Evolutionary conservation across 2,888 invertebrate species (phyloP).

Genomic region (Andrena marginata): DNA sequence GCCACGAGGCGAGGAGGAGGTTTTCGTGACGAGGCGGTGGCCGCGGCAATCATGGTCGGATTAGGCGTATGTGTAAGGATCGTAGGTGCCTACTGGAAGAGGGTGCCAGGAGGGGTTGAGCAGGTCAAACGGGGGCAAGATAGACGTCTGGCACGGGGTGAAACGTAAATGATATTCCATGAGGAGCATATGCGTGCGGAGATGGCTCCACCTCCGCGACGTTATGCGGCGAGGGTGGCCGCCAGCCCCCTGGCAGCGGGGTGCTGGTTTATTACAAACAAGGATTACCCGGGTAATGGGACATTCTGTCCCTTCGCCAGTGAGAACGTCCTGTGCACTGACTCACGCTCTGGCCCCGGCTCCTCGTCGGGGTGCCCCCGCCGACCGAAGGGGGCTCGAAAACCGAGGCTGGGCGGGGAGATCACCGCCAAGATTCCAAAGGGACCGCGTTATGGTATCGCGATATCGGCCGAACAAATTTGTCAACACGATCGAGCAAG

Average conservation of each 20-base stretch:
- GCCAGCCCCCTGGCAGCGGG: slow-evolving; percentile 78
- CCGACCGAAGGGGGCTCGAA: slow-evolving; percentile 32
- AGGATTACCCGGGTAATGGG: slow-evolving; percentile 84
- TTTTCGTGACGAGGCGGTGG: slow-evolving; percentile 69
- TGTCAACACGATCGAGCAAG: slow-evolving; percentile 76
- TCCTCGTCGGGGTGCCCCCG: slow-evolving; percentile 7
- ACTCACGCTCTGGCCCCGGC: slow-evolving; percentile 71
- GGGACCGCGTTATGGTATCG: slow-evolving; percentile 59
- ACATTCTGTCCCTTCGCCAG: slow-evolving; percentile 79
- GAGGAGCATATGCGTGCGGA: slow-evolving; percentile 83
- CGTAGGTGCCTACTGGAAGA: slow-evolving; percentile 64
- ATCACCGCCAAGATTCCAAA: slow-evolving; percentile 44
- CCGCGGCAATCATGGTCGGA: slow-evolving; percentile 82
- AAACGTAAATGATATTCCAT: slow-evolving; percentile 84
- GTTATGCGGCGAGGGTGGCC: slow-evolving; percentile 68
- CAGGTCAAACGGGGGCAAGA: slow-evolving; percentile 75
- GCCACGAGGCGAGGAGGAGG: slow-evolving; percentile 54
- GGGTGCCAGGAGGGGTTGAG: slow-evolving; percentile 59
- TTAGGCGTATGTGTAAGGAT: slow-evolving; percentile 81
- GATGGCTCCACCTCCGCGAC: slow-evolving; percentile 74
- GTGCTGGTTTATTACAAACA: slow-evolving; percentile 85
- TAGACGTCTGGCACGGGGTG: slow-evolving; percentile 76
- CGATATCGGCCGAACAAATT: slow-evolving; percentile 73
- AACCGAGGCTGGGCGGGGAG: slow-evolving; percentile 22
- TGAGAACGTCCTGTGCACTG: slow-evolving; percentile 72